A percentile compares a stretch with the other conserved stretches of the same genome.
Conservation (phyloP, 1,140 invertebrate genomes). For the Ericerus pela region DNA sequence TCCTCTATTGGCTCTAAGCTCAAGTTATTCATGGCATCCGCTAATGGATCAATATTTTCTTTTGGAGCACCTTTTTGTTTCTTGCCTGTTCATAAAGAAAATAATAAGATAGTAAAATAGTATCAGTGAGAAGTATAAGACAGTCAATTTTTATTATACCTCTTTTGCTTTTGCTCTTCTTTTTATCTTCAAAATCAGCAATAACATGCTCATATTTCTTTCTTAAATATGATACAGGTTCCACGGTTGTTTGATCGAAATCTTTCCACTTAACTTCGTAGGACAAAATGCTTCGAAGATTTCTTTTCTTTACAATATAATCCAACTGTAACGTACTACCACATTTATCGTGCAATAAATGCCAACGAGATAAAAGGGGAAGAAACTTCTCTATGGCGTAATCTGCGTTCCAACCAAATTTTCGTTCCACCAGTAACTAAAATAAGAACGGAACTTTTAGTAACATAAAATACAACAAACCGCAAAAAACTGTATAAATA, state of each 20-base stretch:
- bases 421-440: slow-evolving; percentile 45
- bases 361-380: slow-evolving; percentile 57
- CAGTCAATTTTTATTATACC: slow-evolving; percentile 3
- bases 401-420: slow-evolving; percentile 54
- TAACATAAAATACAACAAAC: slow-evolving; percentile 6
- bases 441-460: slow-evolving; percentile 24
- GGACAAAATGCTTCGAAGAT: slow-evolving; percentile 18
- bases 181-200: slow-evolving; percentile 40
- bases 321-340: slow-evolving; percentile 17
- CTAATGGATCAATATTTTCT: too few relatives aligned
- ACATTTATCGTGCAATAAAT: slow-evolving; percentile 33
- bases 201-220: slow-evolving; percentile 50
- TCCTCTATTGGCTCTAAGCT: neutral
- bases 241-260: slow-evolving; percentile 43
- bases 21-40: too few relatives aligned
- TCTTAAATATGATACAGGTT: slow-evolving; percentile 45
- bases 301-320: slow-evolving; percentile 21
- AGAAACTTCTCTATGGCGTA: slow-evolving; percentile 64
- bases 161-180: slow-evolving; percentile 29
- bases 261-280: slow-evolving; percentile 31
- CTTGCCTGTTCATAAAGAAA: neutral
- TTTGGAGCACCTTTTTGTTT: too few relatives aligned
- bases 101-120: neutral
- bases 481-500: neutral
- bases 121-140: neutral